Base-by-base conservation (phyloP, 2,888 invertebrate species). In the Orchesella flavescens region DNA sequence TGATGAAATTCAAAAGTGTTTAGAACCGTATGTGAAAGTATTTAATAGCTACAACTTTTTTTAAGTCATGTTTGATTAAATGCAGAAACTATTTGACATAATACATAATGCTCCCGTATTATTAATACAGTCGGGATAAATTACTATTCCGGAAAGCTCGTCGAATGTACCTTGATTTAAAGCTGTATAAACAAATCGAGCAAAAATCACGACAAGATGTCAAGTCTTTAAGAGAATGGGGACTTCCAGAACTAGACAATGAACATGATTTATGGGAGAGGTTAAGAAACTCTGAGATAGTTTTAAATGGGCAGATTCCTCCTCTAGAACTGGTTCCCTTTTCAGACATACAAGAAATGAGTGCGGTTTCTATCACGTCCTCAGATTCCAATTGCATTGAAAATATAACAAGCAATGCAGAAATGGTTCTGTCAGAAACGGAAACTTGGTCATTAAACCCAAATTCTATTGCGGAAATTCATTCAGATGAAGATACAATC, bases 1-100 rank as follows among this genome's bases (percentile, higher is more conserved):
- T 17, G 85, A 85, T 75, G 74, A 75, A 65, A 71, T 85, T 7
- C 85, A 85, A 66, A 75, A 69, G n/a, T 46, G 69, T 15, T 68
- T 85, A 23, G 63, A 55, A 4, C 77, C 77, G 84, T 84, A 63
- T 15, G 53, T 74, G 10, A 72, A 43, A 34, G n/a, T 49, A 10
- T 34, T 34, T 34, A 34, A 34, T 7, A n/a, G n/a, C n/a, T n/a
- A n/a, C n/a, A n/a, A n/a, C n/a, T n/a, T n/a, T n/a, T n/a, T n/a
- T n/a, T n/a, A n/a, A n/a, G n/a, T n/a, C n/a, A n/a, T n/a, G n/a
- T n/a, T n/a, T n/a, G n/a, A n/a, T n/a, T n/a, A n/a, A n/a, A n/a
- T n/a, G n/a, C n/a, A n/a, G n/a, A n/a, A n/a, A n/a, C n/a, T n/a
- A 34, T 34, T 34, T 34, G 34, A 7, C 34, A 34, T 34, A 34